A percentile compares a stretch with the other conserved stretches of the same genome.
phyloP scores from a whole-genome alignment of 2,888 invertebrate species.

The Chaitophorus viminalis region DNA sequence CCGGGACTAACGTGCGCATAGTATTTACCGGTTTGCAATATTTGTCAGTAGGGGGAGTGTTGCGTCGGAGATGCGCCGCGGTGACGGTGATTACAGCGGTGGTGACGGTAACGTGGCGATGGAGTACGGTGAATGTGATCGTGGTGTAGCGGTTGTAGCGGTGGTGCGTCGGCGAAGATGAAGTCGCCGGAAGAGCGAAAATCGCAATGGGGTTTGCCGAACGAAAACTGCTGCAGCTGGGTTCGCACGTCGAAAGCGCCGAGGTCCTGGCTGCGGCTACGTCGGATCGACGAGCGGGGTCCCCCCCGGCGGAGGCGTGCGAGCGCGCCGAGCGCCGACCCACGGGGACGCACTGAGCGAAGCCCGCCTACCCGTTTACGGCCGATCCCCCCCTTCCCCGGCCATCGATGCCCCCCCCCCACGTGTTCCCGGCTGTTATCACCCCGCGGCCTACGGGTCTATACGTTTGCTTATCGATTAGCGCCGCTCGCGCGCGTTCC shows the following conservation, averaged over 20 bases:
- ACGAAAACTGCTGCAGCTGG: neutral
- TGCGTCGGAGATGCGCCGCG: neutral
- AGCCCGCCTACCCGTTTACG: neutral
- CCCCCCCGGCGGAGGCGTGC: constrained; percentile 8
- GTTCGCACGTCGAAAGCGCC: neutral
- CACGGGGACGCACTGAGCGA: neutral
- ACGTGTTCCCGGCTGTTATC: neutral
- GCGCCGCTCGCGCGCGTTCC: no score
- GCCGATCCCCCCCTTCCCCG: no score
- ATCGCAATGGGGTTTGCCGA: neutral
- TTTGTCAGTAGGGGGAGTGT: neutral
- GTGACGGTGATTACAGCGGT: no score
- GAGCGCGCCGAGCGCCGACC: constrained; percentile 28
- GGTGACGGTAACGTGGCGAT: no score
- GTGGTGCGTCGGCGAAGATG: neutral
- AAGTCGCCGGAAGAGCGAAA: constrained; percentile 8
- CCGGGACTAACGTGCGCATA: neutral
- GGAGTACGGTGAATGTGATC: no score
- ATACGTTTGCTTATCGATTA: no score
- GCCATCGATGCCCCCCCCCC: no score
- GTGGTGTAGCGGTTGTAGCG: neutral
- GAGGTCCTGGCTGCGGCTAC: neutral
- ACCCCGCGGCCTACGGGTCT: neutral
- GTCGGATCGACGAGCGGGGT: neutral
- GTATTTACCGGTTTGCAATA: constrained; percentile 7